These are phyloP conservation scores for Lycaena phlaeas DNA, from an alignment of 2,888 invertebrate genomes.

Conservation along the genomic window DNA sequence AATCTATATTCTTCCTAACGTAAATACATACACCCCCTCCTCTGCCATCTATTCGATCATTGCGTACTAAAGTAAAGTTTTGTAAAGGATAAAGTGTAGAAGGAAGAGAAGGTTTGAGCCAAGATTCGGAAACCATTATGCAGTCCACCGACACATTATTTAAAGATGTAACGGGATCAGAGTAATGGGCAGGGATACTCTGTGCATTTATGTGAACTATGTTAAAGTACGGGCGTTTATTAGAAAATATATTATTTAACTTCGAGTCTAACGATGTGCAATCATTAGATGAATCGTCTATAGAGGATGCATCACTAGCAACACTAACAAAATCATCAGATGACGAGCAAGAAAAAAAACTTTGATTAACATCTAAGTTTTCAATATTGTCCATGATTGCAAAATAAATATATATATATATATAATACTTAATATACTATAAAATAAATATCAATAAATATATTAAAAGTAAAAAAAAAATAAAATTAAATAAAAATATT, in stretches of 20 bases:
- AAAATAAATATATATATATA: no score
- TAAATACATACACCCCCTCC: constrained; percentile 14
- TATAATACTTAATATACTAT: no score
- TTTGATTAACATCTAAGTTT: background rate
- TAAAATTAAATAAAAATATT: no score
- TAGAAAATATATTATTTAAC: background rate
- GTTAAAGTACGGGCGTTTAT: background rate
- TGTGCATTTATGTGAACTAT: constrained; percentile 3
- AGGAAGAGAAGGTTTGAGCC: constrained; percentile 6
- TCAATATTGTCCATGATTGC: background rate
- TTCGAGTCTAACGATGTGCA: background rate
- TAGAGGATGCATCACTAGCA: background rate
- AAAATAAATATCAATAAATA: no score
- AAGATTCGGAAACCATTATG: background rate
- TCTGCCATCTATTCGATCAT: constrained; percentile 7
- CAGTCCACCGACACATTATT: background rate
- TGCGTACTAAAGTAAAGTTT: constrained; percentile 8
- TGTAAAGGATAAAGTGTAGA: constrained; percentile 4
- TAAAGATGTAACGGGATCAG: background rate
- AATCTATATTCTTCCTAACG: constrained; percentile 10
- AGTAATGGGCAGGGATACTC: background rate
- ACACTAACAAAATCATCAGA: background rate
- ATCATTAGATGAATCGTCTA: background rate
- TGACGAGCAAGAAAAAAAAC: background rate
- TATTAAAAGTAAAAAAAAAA: no score